Percentiles rank a stretch among this genome's conserved stretches.
These are phyloP conservation scores for Drosophila azteca DNA, from an alignment of 1,140 invertebrate species.

Conservation along the genomic window DNA sequence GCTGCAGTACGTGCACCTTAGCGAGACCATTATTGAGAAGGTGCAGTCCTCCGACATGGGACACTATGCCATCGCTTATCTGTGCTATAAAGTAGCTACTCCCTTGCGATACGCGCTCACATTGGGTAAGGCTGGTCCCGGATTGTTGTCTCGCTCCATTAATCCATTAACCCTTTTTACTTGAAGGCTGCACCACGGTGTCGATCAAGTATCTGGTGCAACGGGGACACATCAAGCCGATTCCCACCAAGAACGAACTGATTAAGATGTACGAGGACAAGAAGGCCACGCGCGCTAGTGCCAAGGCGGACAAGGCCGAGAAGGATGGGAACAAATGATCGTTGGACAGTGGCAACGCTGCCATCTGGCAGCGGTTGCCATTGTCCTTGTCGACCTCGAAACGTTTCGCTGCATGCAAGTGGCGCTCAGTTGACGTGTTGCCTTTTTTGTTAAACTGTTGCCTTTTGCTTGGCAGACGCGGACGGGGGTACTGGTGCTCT, in stretches of 20 bases:
- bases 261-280: slow-evolving; percentile 86
- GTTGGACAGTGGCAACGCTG: slow-evolving; percentile 1
- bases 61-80: slow-evolving; percentile 94
- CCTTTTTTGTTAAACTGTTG: slow-evolving; percentile 63
- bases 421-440: slow-evolving; percentile 56
- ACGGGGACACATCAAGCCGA: slow-evolving; percentile 87
- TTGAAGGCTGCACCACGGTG: slow-evolving; percentile 87
- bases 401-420: slow-evolving; percentile 26
- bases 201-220: slow-evolving; percentile 88
- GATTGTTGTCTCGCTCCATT: not conserved
- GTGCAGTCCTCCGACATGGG: slow-evolving; percentile 91
- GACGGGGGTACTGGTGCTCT: slow-evolving; percentile 31
- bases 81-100: slow-evolving; percentile 95
- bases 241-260: slow-evolving; percentile 85
- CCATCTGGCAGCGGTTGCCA: slow-evolving; percentile 20
- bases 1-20: slow-evolving; percentile 89
- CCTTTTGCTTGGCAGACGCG: slow-evolving; percentile 10
- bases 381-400: slow-evolving; percentile 29
- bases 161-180: not conserved
- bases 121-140: slow-evolving; percentile 86
- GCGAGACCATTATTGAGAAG: slow-evolving; percentile 90
- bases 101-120: slow-evolving; percentile 96
- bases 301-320: slow-evolving; percentile 56
- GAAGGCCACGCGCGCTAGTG: slow-evolving; percentile 79
- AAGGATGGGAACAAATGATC: slow-evolving; percentile 71